Conservation (phyloP, 2,113 vertebrate species). For the Daubentonia madagascariensis region DNA sequence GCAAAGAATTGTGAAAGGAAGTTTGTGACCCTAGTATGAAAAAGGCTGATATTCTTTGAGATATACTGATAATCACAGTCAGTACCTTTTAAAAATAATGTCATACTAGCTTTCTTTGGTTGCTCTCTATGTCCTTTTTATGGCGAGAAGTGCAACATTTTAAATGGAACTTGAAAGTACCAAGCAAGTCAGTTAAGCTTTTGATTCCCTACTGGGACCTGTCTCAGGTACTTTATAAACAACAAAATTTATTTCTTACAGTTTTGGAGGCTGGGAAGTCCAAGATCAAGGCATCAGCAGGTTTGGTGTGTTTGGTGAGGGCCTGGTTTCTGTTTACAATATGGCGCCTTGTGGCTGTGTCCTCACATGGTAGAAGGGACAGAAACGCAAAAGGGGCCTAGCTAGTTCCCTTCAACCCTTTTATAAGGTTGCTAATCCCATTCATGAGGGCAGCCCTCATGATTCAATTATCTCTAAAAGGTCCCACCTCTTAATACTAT, state of each 20-base stretch:
- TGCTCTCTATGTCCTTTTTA: background rate
- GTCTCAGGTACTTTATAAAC: background rate
- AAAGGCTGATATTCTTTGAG: constrained; percentile 13
- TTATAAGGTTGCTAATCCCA: background rate
- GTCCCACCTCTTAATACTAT: background rate
- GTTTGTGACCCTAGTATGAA: background rate
- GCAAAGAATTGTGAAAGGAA: background rate
- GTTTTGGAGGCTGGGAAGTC: background rate
- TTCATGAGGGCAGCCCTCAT: background rate
- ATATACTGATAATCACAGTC: background rate
- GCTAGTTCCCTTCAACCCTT: background rate
- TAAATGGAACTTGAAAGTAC: background rate
- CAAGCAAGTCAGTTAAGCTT: background rate
- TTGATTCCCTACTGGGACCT: background rate
- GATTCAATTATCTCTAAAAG: background rate
- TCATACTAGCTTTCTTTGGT: background rate
- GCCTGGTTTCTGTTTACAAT: background rate
- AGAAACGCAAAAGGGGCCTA: background rate
- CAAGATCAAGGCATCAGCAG: background rate
- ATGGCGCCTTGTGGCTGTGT: background rate
- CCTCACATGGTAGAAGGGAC: background rate
- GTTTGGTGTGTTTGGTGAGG: background rate
- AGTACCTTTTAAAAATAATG: background rate
- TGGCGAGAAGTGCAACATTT: background rate
- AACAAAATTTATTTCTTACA: background rate